These are phyloP conservation scores for Myotis daubentonii DNA, from an alignment of 2,797 vertebrate genomes.

Conservation along the genomic window DNA sequence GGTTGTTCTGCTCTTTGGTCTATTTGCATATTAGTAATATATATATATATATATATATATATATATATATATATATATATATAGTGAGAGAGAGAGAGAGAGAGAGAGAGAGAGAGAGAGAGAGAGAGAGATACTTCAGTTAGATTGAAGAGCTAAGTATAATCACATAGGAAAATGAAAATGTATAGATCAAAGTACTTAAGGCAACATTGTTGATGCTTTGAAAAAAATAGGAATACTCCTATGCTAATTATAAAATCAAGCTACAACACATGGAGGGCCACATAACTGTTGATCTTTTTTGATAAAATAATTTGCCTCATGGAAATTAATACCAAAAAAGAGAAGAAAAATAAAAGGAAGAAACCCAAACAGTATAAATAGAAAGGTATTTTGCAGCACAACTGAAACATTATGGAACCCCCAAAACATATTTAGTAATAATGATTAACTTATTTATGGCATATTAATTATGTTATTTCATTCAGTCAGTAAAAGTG, in stretches of 20 bases:
- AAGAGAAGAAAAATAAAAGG: not conserved
- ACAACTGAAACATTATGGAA: not conserved
- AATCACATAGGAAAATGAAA: not conserved
- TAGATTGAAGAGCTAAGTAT: constrained; percentile 35
- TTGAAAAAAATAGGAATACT: not conserved
- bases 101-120: no score
- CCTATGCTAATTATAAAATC: not conserved
- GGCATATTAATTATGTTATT: constrained; percentile 2
- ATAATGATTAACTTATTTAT: not conserved
- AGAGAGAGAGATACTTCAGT: no score
- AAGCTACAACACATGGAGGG: not conserved
- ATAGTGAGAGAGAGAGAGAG: no score
- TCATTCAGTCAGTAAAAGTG: constrained; percentile 33
- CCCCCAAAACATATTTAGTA: not conserved
- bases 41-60: no score
- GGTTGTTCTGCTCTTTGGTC: no score
- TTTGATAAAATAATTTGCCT: not conserved
- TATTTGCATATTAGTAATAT: not conserved
- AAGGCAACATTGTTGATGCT: not conserved
- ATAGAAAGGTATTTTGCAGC: not conserved
- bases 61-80: no score
- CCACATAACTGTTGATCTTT: not conserved
- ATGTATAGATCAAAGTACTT: not conserved
- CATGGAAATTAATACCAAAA: not conserved
- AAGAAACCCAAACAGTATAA: not conserved